Base-by-base conservation (phyloP, 2,113 vertebrate species). In the Benthochromis sp. region DNA sequence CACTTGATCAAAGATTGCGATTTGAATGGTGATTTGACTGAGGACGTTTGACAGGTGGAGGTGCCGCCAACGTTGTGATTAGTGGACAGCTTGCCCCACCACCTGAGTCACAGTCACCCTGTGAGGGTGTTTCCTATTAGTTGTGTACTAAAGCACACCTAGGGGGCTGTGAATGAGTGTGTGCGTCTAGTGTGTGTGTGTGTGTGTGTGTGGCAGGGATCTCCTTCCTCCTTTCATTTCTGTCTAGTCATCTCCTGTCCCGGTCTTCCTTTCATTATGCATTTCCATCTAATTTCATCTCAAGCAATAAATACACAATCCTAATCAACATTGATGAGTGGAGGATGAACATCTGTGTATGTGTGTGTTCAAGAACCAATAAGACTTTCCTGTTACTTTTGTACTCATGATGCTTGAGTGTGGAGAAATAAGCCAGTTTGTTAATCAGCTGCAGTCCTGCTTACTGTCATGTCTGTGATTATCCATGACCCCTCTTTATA, bases 271-370 rank as follows among this genome's bases (percentile, higher is more conserved):
- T 92, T 92, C 84, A 95, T 93, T 89, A 88, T 87, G 91, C 82
- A 57, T 61, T 82, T 83, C 71, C 14, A 55, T 21, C 80, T 84
- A 94, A 92, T 52, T 90, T 88, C 90, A 95, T 93, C 95, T 91
- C 89, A 94, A 45, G 38, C 92, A 89, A 88, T 93, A 94, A 95
- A 93, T 91, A 84, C 92, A 93, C 94, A 94, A 93, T 92, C 92
- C 85, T 90, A 95, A 95, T 95, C 93, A 95, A 93, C 66, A 76
- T 1, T 94, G 94, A 96, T 92, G 86, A 93, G 89, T 24, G 45
- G 29, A 76, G 66, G 55, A 88, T 52, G 59, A 66, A 63, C 19
- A 55, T 27, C 16, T 16, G 24, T 36, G 11, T 66, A 11, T 85
- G 2, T 47, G 36, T 36, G 38, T 43, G 55, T 76, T 76, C 66